Evolutionary conservation across 2,888 invertebrate species (phyloP), one percentile per base, ranked within the genome.

Genomic region (Ochropleura plecta): DNA sequence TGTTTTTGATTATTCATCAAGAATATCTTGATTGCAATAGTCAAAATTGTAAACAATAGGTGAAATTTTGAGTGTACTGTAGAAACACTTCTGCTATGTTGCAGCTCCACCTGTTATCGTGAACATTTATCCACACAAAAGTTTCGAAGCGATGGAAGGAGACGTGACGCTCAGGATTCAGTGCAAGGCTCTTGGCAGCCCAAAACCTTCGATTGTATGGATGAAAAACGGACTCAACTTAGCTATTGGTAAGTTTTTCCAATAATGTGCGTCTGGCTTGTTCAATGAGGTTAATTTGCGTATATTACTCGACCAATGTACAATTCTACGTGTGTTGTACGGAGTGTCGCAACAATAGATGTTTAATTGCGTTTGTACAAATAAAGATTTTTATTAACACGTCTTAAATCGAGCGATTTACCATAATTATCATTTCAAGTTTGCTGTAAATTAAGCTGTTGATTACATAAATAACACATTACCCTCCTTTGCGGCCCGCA

Each of bases 191-290:
- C 83, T 74, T 0, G 94, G 94, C 0, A 88, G 81, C 42, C 94
- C 94, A 0, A 88, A 88, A 66, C 94, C 94, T 6, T 77, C 60
- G 0, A 89, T 93, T 5, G 84, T 77, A 2, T 93, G 94, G 94
- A 78, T 20, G 5, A 88, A 85, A 77, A 70, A 89, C 20, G 89
- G 85, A 18, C 71, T 84, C 3, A 80, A 87, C 18, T 75, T 93
- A 40, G 85, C 91, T 60, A 79, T 87, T 68, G 93, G 94, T 94
- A 85, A 81, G 5, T 48, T n/a, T 51, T 9, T 57, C 40, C 68
- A 44, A 18, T 18, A 46, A 20, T 49, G 2, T 7, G 4, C 3
- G 6, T 60, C 42, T 42, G 7, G 57, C 57, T 30, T 30, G 30
- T 57, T 30, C 14, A 30, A 20, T 14, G 57, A 57, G 57, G 14